Conservation (phyloP, 2,113 vertebrate species). For the Sinocyclocheilus anophthalmus region DNA sequence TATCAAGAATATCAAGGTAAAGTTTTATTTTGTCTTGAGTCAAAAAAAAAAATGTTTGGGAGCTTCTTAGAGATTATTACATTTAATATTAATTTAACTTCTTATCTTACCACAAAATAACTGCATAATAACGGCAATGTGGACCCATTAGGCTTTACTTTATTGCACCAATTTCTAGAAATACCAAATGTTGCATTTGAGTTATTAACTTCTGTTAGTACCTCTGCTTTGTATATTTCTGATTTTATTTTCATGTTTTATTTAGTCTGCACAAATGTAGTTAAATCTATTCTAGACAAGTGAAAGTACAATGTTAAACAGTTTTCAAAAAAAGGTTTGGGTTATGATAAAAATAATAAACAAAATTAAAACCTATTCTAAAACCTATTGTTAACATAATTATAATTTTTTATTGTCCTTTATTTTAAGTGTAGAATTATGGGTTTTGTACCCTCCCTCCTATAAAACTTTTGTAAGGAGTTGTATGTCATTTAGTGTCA, state of each 20-base stretch:
- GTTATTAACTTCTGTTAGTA: too few relatives aligned
- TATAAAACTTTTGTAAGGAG: not conserved
- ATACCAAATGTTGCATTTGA: not conserved
- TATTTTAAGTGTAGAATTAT: too few relatives aligned
- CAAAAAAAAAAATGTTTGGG: not conserved
- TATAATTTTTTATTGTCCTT: too few relatives aligned
- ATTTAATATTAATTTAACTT: not conserved
- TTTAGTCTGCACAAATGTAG: too few relatives aligned
- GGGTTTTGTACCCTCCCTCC: too few relatives aligned
- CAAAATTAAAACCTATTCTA: too few relatives aligned
- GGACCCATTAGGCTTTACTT: too few relatives aligned
- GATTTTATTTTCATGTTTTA: too few relatives aligned
- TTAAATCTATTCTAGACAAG: not conserved
- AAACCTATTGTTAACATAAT: too few relatives aligned
- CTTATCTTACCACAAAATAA: not conserved
- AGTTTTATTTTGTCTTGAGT: not conserved
- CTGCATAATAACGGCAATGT: not conserved
- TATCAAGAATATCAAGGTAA: constrained; percentile 17
- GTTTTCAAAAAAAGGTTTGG: not conserved
- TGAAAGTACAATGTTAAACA: not conserved
- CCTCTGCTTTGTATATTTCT: too few relatives aligned
- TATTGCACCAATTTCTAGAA: too few relatives aligned
- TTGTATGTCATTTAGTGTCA: not conserved
- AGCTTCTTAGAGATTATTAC: not conserved
- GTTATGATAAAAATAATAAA: too few relatives aligned